Conservation (phyloP, 1,140 invertebrate species). For the Medauroidea extradentata region DNA sequence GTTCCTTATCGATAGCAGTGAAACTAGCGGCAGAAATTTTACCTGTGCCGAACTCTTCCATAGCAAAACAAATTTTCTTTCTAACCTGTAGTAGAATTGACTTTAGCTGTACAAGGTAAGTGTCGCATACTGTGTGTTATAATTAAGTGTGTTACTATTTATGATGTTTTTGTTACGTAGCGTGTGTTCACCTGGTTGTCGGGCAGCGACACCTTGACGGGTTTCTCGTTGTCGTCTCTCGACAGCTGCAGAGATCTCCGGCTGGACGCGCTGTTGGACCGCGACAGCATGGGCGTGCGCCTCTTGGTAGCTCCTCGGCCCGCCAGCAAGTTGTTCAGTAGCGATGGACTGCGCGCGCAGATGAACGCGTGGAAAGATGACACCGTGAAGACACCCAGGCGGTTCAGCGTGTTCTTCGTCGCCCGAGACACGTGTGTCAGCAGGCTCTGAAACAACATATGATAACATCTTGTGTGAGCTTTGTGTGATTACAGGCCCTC, state of each 20-base stretch:
- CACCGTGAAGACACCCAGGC: constrained; percentile 94
- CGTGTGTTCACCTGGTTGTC: constrained; percentile 64
- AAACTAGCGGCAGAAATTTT: no score
- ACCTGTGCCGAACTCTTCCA: no score
- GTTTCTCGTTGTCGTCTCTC: constrained; percentile 77
- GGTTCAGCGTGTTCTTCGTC: constrained; percentile 91
- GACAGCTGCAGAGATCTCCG: constrained; percentile 78
- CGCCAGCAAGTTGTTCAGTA: constrained; percentile 87
- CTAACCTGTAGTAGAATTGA: no score
- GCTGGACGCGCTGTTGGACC: constrained; percentile 83
- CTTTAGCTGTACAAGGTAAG: no score
- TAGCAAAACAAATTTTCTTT: no score
- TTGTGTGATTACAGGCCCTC: no score
- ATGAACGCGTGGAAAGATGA: constrained; percentile 98
- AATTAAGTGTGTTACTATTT: neutral
- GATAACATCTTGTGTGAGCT: no score
- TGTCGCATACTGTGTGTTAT: neutral
- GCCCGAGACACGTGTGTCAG: constrained; percentile 91
- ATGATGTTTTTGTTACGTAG: neutral
- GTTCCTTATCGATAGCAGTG: no score
- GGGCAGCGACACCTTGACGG: constrained; percentile 84
- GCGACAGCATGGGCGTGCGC: constrained; percentile 75
- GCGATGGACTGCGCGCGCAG: constrained; percentile 86
- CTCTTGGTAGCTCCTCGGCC: constrained; percentile 85
- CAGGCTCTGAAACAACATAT: constrained; percentile 69